Conservation (phyloP, 2,113 vertebrate genomes). For the Chionomys nivalis region DNA sequence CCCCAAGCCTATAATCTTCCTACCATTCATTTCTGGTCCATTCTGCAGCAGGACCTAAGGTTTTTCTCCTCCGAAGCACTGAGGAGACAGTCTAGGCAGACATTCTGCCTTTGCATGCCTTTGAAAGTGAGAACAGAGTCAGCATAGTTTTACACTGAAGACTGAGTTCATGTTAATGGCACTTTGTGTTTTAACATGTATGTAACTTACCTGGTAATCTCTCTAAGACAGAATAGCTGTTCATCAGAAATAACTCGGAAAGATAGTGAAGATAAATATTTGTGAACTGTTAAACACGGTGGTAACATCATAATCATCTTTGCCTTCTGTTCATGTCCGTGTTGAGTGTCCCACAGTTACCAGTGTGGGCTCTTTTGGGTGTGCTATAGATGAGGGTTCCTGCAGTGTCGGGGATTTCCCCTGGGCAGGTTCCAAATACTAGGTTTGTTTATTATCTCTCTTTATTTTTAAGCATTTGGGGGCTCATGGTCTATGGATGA, state of each 20-base stretch:
- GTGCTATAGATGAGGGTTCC: background rate
- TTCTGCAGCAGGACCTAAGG: background rate
- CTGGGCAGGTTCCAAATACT: conserved; percentile 30
- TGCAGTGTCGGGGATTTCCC: background rate
- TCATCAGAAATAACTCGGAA: conserved; percentile 38
- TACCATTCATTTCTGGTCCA: background rate
- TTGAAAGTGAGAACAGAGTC: conserved; percentile 7
- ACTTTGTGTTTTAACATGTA: conserved; percentile 1
- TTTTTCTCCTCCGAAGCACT: background rate
- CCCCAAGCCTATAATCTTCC: background rate
- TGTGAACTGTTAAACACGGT: background rate
- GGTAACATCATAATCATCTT: background rate
- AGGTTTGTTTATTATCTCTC: conserved; percentile 59
- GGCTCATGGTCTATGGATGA: conserved; percentile 24
- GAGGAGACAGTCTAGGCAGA: background rate
- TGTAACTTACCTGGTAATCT: background rate
- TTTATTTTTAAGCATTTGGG: conserved; percentile 45
- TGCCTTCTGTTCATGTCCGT: background rate
- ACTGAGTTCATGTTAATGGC: conserved; percentile 12
- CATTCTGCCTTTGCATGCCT: background rate
- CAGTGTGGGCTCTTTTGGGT: background rate
- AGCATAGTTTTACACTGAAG: background rate
- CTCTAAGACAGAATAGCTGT: background rate
- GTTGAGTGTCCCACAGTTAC: background rate
- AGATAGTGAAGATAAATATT: background rate